A percentile compares a stretch with the other conserved stretches of the same genome.
Conservation (phyloP, 2,797 vertebrate species). For the Craterocephalus amniculus region DNA sequence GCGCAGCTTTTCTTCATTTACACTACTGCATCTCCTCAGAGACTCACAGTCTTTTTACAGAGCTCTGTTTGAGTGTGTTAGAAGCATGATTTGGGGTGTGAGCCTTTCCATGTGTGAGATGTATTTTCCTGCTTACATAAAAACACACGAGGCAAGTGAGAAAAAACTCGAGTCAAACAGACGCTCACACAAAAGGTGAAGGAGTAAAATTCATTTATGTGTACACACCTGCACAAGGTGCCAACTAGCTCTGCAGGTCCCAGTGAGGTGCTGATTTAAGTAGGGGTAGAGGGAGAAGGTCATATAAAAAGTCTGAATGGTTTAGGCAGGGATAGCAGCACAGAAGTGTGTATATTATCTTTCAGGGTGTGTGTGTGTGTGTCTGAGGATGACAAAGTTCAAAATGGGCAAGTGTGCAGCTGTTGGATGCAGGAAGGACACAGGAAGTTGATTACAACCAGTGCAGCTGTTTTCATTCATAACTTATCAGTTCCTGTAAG, state of each 20-base stretch:
- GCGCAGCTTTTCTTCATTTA: slow-evolving; percentile 68
- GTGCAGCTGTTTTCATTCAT: slow-evolving; percentile 24
- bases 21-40: slow-evolving; percentile 52
- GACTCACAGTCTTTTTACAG: slow-evolving; percentile 59
- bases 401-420: slow-evolving; percentile 36
- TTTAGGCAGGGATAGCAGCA: slow-evolving; percentile 77
- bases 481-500: slow-evolving; percentile 40
- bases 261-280: slow-evolving; percentile 77
- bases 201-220: slow-evolving; percentile 35
- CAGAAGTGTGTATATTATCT: slow-evolving; percentile 68
- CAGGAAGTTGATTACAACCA: slow-evolving; percentile 36
- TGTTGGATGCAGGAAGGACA: slow-evolving; percentile 39
- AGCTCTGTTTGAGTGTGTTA: slow-evolving; percentile 43
- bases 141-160: slow-evolving; percentile 43
- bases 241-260: slow-evolving; percentile 68
- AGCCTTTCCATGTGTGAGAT: slow-evolving; percentile 12
- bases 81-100: slow-evolving; percentile 38
- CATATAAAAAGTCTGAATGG: slow-evolving; percentile 78
- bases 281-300: slow-evolving; percentile 75
- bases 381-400: slow-evolving; percentile 27
- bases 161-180: slow-evolving; percentile 64
- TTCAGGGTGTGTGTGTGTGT: slow-evolving; percentile 39
- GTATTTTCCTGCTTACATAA: slow-evolving; percentile 40
- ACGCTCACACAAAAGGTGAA: slow-evolving; percentile 48
- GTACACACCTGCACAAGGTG: slow-evolving; percentile 49